Percentiles rank a stretch among this genome's conserved stretches.
phyloP scores from a whole-genome alignment of 1,140 invertebrate genomes.

The Drosophila fuyamai region DNA sequence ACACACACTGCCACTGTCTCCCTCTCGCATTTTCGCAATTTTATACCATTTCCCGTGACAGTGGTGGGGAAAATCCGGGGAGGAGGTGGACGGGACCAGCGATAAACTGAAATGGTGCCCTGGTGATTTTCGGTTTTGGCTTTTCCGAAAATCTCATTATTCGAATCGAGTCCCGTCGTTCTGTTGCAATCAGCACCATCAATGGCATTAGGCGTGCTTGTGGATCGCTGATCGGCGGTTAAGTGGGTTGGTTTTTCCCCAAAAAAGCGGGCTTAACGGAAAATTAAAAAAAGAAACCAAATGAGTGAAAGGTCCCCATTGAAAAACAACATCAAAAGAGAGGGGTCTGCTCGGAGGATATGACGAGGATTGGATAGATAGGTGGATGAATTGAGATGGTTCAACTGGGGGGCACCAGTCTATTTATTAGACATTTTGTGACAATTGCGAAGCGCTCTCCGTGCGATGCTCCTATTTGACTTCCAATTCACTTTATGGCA shows the following conservation, averaged over 20 bases:
- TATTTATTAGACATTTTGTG: conserved; percentile 74
- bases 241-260: neutral
- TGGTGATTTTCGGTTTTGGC: conserved; percentile 38
- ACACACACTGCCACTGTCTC: neutral
- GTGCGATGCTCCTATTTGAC: conserved; percentile 62
- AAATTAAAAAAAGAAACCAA: conserved; percentile 38
- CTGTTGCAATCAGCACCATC: conserved; percentile 48
- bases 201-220: conserved; percentile 41
- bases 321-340: neutral
- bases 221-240: conserved; percentile 50
- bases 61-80: neutral
- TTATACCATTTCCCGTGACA: conserved; percentile 7
- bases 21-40: conserved; percentile 8
- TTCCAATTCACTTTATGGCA: conserved; percentile 81
- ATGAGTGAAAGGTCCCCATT: conserved; percentile 15
- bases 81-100: no score
- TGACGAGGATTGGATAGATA: neutral
- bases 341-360: neutral
- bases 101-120: conserved; percentile 19
- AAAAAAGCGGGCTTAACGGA: conserved; percentile 37
- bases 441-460: conserved; percentile 51
- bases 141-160: conserved; percentile 47
- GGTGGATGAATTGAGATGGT: neutral
- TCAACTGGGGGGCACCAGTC: conserved; percentile 2
- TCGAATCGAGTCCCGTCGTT: conserved; percentile 43